phyloP scores from a whole-genome alignment of 2,113 vertebrate species.

The Gallinago undulata region DNA sequence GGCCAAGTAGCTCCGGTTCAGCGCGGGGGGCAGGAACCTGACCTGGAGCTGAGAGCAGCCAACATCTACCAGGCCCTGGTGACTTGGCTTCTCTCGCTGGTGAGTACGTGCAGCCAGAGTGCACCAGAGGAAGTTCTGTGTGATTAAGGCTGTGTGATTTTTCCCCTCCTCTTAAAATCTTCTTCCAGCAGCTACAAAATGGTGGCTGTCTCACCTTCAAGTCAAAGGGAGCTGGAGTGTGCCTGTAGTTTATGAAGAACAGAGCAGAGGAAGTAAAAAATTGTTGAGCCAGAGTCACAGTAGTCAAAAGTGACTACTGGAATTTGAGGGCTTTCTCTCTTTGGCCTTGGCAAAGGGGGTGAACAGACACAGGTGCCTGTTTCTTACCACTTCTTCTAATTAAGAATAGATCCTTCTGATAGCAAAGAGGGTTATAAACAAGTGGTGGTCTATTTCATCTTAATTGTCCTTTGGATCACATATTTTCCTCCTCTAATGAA shows the following conservation, averaged over 20 bases:
- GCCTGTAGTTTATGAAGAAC: not conserved
- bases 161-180: not conserved
- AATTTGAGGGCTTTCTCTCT: not conserved
- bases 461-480: not conserved
- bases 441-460: not conserved
- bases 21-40: not conserved
- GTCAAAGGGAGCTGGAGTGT: not conserved
- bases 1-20: slow-evolving; percentile 40
- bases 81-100: slow-evolving; percentile 77
- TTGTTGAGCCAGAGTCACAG: not conserved
- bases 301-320: not conserved
- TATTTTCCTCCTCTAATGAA: not conserved
- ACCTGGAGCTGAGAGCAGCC: slow-evolving; percentile 12
- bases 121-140: not conserved
- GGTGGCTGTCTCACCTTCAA: not conserved
- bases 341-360: not conserved
- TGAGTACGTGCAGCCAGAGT: slow-evolving; percentile 42
- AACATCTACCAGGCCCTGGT: slow-evolving; percentile 69
- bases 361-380: not conserved
- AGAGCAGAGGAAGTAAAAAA: not conserved
- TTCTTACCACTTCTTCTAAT: not conserved
- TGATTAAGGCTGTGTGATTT: not conserved
- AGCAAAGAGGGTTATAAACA: not conserved
- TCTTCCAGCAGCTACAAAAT: not conserved
- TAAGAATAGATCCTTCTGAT: not conserved